phyloP scores from a whole-genome alignment of 2,797 vertebrate genomes.

The Choloepus didactylus region DNA sequence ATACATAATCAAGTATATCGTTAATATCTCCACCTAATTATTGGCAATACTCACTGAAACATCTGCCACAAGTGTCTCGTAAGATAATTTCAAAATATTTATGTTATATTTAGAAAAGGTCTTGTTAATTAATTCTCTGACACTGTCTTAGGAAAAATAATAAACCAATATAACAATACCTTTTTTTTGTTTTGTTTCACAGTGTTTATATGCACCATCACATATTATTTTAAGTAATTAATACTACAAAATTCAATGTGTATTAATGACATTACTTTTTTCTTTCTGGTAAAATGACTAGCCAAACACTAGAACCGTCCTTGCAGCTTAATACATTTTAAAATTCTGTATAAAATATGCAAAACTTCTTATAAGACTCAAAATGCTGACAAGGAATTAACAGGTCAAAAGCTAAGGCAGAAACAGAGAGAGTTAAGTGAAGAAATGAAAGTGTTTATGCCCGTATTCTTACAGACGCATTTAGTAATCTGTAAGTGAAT shows the following conservation, averaged over 20 bases:
- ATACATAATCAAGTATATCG: background rate
- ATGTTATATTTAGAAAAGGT: background rate
- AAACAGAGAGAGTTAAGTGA: background rate
- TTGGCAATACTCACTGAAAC: background rate
- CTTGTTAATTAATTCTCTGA: background rate
- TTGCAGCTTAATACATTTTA: background rate
- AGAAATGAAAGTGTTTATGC: background rate
- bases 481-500: background rate
- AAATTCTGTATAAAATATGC: background rate
- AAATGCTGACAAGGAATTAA: background rate
- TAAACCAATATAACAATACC: background rate
- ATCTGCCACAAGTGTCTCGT: background rate
- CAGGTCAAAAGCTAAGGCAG: background rate
- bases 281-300: background rate
- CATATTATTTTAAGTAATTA: background rate
- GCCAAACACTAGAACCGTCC: background rate
- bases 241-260: background rate
- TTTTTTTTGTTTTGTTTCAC: slow-evolving; percentile 1
- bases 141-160: background rate
- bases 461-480: background rate
- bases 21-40: background rate
- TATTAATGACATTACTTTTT: background rate
- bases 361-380: background rate
- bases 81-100: background rate
- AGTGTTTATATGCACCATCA: background rate